A percentile compares a stretch with the other conserved stretches of the same genome.
phyloP scores from a whole-genome alignment of 2,113 vertebrate species.

The Alaudala cheleensis region DNA sequence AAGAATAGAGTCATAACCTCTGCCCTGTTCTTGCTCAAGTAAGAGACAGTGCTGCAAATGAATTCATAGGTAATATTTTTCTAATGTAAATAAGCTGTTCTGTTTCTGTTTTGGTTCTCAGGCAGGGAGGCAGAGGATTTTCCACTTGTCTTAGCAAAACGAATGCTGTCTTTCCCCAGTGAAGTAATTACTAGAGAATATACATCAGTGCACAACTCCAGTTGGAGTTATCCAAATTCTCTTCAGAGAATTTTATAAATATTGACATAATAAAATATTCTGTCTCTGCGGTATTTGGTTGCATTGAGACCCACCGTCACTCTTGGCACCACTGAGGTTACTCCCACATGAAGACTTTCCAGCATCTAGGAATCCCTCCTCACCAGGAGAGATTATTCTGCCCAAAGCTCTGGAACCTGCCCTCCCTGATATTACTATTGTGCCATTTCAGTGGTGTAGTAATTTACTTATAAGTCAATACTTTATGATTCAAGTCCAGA shows the following conservation, averaged over 20 bases:
- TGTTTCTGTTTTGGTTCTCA: not conserved
- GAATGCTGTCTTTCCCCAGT: not conserved
- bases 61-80: not conserved
- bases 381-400: fast-evolving
- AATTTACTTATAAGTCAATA: not conserved
- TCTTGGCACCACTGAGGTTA: not conserved
- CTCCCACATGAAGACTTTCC: not conserved
- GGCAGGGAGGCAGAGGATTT: not conserved
- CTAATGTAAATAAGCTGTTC: not conserved
- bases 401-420: not conserved
- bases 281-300: not conserved
- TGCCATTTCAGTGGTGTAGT: not conserved
- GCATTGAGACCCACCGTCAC: not conserved
- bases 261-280: not conserved
- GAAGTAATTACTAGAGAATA: not conserved
- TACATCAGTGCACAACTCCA: not conserved
- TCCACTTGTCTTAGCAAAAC: not conserved
- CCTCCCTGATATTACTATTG: not conserved
- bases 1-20: not conserved
- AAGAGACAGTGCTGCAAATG: not conserved
- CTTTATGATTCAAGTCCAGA: not conserved
- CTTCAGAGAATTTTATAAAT: not conserved
- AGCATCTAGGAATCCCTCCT: not conserved
- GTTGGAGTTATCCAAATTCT: not conserved
- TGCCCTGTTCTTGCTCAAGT: not conserved